A percentile compares a stretch with the other conserved stretches of the same genome.
These are phyloP conservation scores for Drosophila kepulauana DNA, from an alignment of 1,140 invertebrate genomes.

Conservation along the genomic window DNA sequence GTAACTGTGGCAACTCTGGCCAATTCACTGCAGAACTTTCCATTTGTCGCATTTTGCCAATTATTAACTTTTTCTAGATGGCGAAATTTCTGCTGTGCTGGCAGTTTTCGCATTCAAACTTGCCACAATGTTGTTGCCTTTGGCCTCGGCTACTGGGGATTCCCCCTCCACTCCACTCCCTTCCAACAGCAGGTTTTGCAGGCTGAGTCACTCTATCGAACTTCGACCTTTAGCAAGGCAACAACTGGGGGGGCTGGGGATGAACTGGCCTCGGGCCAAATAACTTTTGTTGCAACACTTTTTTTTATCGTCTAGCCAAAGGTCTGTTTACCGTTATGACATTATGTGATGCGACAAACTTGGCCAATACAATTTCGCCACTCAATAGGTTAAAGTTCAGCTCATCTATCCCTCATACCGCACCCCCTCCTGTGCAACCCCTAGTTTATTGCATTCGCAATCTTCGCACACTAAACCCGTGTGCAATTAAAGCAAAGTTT, in stretches of 20 bases:
- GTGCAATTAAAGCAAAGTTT: constrained; percentile 52
- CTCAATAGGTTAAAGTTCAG: constrained; percentile 44
- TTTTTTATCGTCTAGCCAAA: constrained; percentile 42
- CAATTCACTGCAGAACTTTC: constrained; percentile 35
- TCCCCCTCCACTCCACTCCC: not conserved
- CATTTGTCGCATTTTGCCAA: constrained; percentile 50
- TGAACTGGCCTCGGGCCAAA: constrained; percentile 31
- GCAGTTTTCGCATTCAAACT: constrained; percentile 37
- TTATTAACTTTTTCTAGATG: constrained; percentile 40
- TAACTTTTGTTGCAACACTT: constrained; percentile 47
- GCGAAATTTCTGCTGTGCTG: constrained; percentile 28
- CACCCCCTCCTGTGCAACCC: constrained; percentile 25
- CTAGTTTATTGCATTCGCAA: constrained; percentile 17
- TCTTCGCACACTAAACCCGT: constrained; percentile 11
- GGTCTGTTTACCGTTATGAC: constrained; percentile 52
- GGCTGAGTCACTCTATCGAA: constrained; percentile 68
- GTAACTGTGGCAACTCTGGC: not conserved
- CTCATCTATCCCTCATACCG: not conserved
- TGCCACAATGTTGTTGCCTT: constrained; percentile 52
- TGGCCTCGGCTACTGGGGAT: constrained; percentile 12
- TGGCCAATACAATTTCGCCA: constrained; percentile 46
- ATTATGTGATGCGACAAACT: constrained; percentile 63
- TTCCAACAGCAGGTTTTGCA: too few species aligned
- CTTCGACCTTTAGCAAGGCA: constrained; percentile 65
- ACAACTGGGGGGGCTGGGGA: not conserved